phyloP scores from a whole-genome alignment of 2,797 vertebrate species.

The Cirrhinus mrigala region DNA sequence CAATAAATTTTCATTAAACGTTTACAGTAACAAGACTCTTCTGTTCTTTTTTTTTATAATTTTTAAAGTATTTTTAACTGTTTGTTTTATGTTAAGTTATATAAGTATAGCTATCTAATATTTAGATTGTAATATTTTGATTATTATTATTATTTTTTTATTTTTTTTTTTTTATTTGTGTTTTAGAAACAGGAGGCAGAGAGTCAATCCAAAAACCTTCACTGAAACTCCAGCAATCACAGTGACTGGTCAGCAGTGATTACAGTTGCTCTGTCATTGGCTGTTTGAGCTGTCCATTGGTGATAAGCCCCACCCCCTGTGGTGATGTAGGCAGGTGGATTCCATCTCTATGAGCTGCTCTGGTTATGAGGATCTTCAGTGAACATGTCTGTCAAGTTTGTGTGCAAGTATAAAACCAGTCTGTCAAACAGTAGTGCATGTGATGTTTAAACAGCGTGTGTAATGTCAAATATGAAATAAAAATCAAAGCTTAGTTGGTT shows the following conservation, averaged over 20 bases:
- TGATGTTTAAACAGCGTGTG: neutral
- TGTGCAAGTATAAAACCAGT: neutral
- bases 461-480: neutral
- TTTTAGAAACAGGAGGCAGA: neutral
- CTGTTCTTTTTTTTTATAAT: no score
- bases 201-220: neutral
- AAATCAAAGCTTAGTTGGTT: neutral
- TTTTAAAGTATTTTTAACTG: no score
- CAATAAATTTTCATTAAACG: no score
- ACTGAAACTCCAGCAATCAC: neutral
- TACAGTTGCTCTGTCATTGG: constrained; percentile 9
- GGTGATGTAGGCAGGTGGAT: neutral
- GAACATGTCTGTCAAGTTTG: neutral
- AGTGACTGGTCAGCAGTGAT: neutral
- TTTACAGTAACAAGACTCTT: no score
- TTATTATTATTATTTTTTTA: neutral
- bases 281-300: constrained; percentile 7
- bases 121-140: neutral
- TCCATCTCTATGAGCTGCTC: neutral
- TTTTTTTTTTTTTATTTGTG: no score
- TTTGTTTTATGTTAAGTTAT: no score
- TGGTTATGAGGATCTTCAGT: neutral
- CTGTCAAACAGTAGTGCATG: neutral
- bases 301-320: neutral
- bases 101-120: no score